A percentile compares a stretch with the other conserved stretches of the same genome.
Evolutionary conservation across 2,797 vertebrate species (phyloP).

Genomic region (Neosalanx taihuensis): DNA sequence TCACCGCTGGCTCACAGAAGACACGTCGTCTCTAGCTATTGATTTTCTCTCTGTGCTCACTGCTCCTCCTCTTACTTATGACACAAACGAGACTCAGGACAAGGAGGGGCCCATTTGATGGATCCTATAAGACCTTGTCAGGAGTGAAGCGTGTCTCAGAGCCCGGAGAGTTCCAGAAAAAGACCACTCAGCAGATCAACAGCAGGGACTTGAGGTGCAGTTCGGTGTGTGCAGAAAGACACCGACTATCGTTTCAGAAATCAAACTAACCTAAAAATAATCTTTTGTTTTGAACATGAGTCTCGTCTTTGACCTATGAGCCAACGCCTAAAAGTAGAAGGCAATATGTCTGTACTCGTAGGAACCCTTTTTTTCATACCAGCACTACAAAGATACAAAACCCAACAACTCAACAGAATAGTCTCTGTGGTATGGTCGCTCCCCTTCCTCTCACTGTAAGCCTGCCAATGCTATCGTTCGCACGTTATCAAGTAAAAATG

Average conservation of each 20-base stretch:
- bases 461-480: constrained; percentile 31
- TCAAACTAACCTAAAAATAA: neutral
- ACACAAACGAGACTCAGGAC: constrained; percentile 63
- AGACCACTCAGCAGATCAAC: constrained; percentile 33
- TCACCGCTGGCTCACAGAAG: constrained; percentile 52
- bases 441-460: neutral
- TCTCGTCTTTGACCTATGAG: neutral
- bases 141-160: constrained; percentile 61
- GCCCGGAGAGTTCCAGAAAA: constrained; percentile 53
- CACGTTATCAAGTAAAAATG: constrained; percentile 12
- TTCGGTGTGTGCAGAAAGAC: neutral
- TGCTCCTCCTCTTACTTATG: constrained; percentile 67
- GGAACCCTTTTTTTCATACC: constrained; percentile 39
- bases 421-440: constrained; percentile 26
- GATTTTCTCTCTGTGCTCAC: constrained; percentile 68
- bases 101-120: constrained; percentile 63
- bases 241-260: constrained; percentile 42
- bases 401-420: constrained; percentile 43
- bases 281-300: neutral
- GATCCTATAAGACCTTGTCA: constrained; percentile 66
- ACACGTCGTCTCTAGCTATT: constrained; percentile 64
- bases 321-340: constrained; percentile 11
- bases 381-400: constrained; percentile 37
- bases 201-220: constrained; percentile 31
- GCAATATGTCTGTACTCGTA: constrained; percentile 19